Percentiles rank a stretch among this genome's conserved stretches.
phyloP scores from a whole-genome alignment of 1,140 invertebrate species.

The Heliconius eleuchia region DNA sequence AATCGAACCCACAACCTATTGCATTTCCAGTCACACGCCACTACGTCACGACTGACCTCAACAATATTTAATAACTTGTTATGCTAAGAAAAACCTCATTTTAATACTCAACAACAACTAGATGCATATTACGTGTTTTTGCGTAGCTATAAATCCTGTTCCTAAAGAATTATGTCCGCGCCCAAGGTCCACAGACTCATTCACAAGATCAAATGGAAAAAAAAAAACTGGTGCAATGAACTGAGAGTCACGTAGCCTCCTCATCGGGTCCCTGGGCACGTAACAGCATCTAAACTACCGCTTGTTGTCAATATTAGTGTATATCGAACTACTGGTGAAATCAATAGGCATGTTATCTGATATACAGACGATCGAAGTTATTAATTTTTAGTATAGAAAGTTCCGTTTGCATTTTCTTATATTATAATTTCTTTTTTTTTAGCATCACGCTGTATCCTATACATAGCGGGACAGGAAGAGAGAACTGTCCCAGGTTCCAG shows the following conservation, averaged over 20 bases:
- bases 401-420: neutral
- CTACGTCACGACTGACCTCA: too few species aligned
- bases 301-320: slow-evolving; percentile 78
- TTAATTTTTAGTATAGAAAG: slow-evolving; percentile 57
- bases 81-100: slow-evolving; percentile 6
- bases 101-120: slow-evolving; percentile 8
- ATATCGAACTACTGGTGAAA: slow-evolving; percentile 67
- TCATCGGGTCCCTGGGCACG: slow-evolving; percentile 71
- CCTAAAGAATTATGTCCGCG: slow-evolving; percentile 36
- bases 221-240: slow-evolving; percentile 78
- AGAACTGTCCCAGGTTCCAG: too few species aligned
- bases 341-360: slow-evolving; percentile 67
- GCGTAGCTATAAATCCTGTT: slow-evolving; percentile 50
- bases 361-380: slow-evolving; percentile 60
- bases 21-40: too few species aligned
- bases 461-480: too few species aligned
- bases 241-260: slow-evolving; percentile 68
- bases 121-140: slow-evolving; percentile 37
- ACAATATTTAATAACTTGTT: too few species aligned
- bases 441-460: too few species aligned
- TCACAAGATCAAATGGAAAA: slow-evolving; percentile 72
- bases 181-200: slow-evolving; percentile 69
- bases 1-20: too few species aligned
- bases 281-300: slow-evolving; percentile 77
- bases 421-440: too few species aligned